Percentiles rank a stretch among this genome's conserved stretches.
Evolutionary conservation across 2,797 vertebrate genomes (phyloP).

Genomic region (Florisuga fusca): DNA sequence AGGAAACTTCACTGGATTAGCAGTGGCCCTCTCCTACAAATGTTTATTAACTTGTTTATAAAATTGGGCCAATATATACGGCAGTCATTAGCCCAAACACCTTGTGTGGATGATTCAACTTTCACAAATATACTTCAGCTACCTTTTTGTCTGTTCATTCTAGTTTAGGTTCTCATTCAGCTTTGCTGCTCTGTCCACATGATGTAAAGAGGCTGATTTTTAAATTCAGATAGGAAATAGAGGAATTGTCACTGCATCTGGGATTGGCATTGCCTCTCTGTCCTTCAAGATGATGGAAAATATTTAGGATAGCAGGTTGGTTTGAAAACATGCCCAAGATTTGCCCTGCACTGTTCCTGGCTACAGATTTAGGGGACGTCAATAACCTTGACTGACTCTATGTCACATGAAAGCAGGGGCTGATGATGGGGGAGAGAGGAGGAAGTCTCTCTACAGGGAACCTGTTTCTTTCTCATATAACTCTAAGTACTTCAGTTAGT

Average conservation of each 20-base stretch:
- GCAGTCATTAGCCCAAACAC: not conserved
- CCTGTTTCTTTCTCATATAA: too few species aligned
- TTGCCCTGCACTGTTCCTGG: not conserved
- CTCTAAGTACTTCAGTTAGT: too few species aligned
- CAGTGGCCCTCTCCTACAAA: not conserved
- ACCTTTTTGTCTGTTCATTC: not conserved
- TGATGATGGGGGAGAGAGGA: too few species aligned
- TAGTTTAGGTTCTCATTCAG: not conserved
- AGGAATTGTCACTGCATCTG: not conserved
- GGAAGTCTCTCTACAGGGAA: too few species aligned
- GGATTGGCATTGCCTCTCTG: not conserved
- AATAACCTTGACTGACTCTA: not conserved
- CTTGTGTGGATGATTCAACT: not conserved
- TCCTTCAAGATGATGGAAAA: not conserved
- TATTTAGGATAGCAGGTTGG: not conserved
- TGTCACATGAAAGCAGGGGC: too few species aligned
- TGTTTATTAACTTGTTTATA: not conserved
- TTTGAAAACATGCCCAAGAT: not conserved
- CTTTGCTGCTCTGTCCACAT: not conserved
- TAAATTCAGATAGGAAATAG: not conserved
- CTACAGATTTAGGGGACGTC: not conserved
- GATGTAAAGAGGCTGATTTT: not conserved
- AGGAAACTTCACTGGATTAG: not conserved
- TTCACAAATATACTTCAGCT: not conserved
- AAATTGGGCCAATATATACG: not conserved